Evolutionary conservation across 2,113 vertebrate species (phyloP), one percentile per base, ranked within the genome.

Genomic region (Hippocampus barbouri): DNA sequence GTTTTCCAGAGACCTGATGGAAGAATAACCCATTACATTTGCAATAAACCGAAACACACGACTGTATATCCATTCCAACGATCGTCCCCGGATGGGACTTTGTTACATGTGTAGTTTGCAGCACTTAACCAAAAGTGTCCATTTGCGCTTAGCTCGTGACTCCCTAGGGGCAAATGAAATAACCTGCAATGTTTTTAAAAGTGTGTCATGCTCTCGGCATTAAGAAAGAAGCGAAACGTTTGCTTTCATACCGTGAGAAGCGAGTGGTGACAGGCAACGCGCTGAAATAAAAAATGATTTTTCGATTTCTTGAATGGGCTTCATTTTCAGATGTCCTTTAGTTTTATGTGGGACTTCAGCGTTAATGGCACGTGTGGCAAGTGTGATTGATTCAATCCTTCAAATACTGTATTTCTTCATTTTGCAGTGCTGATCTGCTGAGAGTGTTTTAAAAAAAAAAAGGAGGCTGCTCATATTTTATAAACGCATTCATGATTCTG

Each of bases 141-240:
- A 59, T 76, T 60, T 70, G 54, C 43, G 38, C 70, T 63, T 66
- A 73, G 68, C 66, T 43, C n/a, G 73, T 56, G 78, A 71, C 72
- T 79, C 51, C 57, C 69, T 57, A 54, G 56, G 69, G 73, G 27
- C 77, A 84, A 64, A 15, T 71, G 69, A 84, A 80, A 77, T 64
- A 65, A 77, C 79, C 74, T 70, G 64, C 82, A 82, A 82, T 64
- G 45, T 53, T 43, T 79, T 69, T 70, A 75, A 86, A 83, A 80
- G 75, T 71, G 76, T 78, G 81, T 82, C 64, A 61, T 56, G 25
- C 59, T 41, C 63, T 25, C 40, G 1, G 38, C 27, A 0, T 70
- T 41, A 81, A 76, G 61, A 65, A 64, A 68, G 49, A 20, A 67
- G 41, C 16, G 15, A 61, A 74, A 71, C 66, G 63, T 14, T 43